phyloP scores from a whole-genome alignment of 2,113 vertebrate genomes.

The Regulus satrapa region DNA sequence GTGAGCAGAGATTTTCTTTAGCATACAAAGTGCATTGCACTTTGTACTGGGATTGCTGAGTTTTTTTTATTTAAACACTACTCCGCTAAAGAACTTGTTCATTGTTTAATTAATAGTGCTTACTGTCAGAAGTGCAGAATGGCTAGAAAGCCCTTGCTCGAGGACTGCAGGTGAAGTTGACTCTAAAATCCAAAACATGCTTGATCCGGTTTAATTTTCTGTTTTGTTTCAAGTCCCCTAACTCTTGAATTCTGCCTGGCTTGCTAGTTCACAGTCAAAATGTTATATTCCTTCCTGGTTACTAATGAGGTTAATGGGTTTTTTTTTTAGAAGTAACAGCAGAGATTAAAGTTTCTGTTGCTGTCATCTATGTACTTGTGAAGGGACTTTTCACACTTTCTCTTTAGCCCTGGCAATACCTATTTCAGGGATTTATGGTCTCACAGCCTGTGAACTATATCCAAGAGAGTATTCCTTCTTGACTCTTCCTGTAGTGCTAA shows the following conservation, averaged over 20 bases:
- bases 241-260: background rate
- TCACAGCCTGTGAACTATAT: background rate
- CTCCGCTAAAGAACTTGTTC: background rate
- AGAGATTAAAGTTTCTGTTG: background rate
- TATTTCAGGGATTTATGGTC: background rate
- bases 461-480: background rate
- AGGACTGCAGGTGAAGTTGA: background rate
- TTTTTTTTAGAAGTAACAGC: background rate
- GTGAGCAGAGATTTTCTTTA: background rate
- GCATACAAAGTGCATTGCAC: background rate
- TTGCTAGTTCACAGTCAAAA: background rate
- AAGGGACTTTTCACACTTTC: background rate
- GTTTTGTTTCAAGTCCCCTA: background rate
- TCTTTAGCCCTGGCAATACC: background rate
- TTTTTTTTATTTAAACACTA: background rate
- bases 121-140: background rate
- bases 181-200: background rate
- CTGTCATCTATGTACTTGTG: background rate
- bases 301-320: background rate
- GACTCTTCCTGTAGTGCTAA: background rate
- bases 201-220: background rate
- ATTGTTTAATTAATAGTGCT: background rate
- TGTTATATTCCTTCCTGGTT: background rate
- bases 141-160: background rate
- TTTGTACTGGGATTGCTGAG: background rate